Conservation (phyloP, 2,797 vertebrate genomes). For the Sebastes alutus region DNA sequence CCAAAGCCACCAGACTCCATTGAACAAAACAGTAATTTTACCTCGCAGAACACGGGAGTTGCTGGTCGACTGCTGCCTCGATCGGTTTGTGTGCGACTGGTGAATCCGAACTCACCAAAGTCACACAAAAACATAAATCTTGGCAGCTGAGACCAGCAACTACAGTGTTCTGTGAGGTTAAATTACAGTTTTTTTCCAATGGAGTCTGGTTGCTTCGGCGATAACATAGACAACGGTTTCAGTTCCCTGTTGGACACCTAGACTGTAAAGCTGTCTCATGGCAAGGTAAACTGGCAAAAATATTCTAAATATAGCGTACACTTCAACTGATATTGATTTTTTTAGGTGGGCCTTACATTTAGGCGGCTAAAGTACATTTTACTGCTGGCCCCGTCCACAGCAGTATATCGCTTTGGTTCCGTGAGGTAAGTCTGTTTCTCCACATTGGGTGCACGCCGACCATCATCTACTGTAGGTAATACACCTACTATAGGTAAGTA, state of each 20-base stretch:
- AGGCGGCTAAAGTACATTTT: neutral
- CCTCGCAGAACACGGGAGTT: no score
- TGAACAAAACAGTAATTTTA: no score
- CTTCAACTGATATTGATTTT: neutral
- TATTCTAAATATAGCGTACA: neutral
- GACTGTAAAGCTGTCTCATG: neutral
- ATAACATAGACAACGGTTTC: neutral
- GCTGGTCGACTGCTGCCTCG: no score
- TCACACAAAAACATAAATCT: no score
- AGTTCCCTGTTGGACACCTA: neutral
- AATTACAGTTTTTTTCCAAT: neutral
- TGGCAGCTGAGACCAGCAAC: no score
- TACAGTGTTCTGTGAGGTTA: no score
- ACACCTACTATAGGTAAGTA: neutral
- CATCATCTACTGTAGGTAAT: neutral
- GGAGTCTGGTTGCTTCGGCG: neutral
- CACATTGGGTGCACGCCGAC: no score
- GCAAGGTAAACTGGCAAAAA: neutral
- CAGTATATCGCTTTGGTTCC: no score
- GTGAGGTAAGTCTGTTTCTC: no score
- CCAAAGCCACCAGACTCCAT: no score
- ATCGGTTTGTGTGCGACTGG: no score
- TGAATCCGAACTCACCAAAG: no score
- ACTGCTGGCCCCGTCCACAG: neutral
- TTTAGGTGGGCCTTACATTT: neutral